Percentiles rank a stretch among this genome's conserved stretches.
Evolutionary conservation across 1,140 invertebrate species (phyloP).

Genomic region (Augochlora pura): DNA sequence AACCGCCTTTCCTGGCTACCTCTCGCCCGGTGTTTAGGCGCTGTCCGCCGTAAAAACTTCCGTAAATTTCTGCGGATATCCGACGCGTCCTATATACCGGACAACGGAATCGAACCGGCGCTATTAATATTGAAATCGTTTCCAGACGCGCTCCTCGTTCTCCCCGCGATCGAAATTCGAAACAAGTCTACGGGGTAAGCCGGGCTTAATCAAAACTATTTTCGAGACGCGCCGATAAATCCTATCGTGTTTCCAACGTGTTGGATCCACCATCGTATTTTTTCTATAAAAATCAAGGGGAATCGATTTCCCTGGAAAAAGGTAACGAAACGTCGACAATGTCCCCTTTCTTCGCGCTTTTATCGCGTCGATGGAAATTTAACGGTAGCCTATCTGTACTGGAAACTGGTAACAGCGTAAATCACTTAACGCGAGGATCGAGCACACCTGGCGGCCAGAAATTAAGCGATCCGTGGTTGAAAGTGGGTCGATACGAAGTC

Average conservation of each 20-base stretch:
- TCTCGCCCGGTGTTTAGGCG: neutral
- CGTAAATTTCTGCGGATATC: neutral
- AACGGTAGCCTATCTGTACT: neutral
- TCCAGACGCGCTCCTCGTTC: neutral
- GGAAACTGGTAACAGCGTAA: constrained; percentile 11
- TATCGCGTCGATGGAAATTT: no score
- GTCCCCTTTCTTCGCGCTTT: no score
- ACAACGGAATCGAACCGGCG: neutral
- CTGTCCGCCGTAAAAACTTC: neutral
- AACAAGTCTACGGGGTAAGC: neutral
- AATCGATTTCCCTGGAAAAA: neutral
- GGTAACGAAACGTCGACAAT: no score
- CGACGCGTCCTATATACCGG: no score
- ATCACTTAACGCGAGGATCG: constrained; percentile 15
- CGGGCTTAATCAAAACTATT: neutral
- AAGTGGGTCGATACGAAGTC: constrained; percentile 45
- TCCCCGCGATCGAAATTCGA: neutral
- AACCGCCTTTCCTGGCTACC: neutral
- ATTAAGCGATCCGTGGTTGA: constrained; percentile 24
- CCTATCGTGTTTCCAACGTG: neutral
- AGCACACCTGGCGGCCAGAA: neutral
- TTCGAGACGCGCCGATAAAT: neutral
- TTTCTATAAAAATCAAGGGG: neutral
- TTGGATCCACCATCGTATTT: no score
- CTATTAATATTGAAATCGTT: neutral